Conservation (phyloP, 2,888 invertebrate species). For the Habrosyne pyritoides region DNA sequence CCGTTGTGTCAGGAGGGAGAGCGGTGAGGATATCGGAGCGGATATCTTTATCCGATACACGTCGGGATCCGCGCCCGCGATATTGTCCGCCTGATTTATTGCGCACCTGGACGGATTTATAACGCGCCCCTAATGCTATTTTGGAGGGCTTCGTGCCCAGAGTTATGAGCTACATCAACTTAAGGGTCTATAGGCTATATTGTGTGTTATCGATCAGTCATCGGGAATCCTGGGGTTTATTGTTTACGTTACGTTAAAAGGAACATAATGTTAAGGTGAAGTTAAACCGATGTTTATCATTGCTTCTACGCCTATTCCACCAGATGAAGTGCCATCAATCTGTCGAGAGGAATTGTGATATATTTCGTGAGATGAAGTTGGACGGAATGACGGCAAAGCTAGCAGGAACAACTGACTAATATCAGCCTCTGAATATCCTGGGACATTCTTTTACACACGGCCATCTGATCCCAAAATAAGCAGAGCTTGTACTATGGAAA, state of each 20-base stretch:
- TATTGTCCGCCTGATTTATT: slow-evolving; percentile 12
- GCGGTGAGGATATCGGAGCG: not conserved
- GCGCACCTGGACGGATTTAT: slow-evolving; percentile 13
- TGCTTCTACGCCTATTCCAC: no score
- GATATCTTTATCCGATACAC: slow-evolving; percentile 8
- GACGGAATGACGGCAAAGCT: no score
- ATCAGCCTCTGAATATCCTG: no score
- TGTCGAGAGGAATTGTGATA: no score
- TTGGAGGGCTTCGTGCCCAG: slow-evolving; percentile 5
- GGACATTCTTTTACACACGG: no score
- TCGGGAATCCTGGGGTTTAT: not conserved
- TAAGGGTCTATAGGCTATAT: not conserved
- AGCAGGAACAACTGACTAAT: no score
- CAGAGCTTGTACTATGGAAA: no score
- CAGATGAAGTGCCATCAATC: no score
- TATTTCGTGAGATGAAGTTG: no score
- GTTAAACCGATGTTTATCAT: no score
- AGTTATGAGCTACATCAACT: slow-evolving; percentile 2
- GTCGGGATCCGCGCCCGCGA: slow-evolving; percentile 9
- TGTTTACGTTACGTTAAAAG: not conserved
- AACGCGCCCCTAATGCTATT: slow-evolving; percentile 9
- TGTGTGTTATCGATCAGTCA: not conserved
- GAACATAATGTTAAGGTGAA: no score
- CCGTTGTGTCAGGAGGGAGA: not conserved
- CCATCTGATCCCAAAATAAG: no score